Percentiles rank a stretch among this genome's conserved stretches.
These are phyloP conservation scores for Ferdinandea cuprea DNA, from an alignment of 2,888 invertebrate genomes.

Conservation along the genomic window DNA sequence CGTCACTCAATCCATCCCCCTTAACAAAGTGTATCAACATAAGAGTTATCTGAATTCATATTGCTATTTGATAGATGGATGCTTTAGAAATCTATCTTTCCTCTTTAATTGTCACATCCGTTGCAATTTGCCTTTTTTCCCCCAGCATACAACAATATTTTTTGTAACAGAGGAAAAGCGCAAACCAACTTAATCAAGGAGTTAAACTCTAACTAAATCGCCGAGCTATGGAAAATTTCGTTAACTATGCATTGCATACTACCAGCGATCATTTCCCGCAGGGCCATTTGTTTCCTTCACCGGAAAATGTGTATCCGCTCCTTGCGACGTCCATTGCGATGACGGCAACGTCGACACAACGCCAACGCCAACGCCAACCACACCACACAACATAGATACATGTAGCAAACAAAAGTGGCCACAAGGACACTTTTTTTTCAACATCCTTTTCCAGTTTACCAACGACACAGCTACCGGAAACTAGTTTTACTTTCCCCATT, in stretches of 20 bases:
- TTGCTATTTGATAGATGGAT: too few relatives aligned
- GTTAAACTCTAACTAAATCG: slow-evolving; percentile 28
- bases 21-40: too few relatives aligned
- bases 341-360: slow-evolving; percentile 21
- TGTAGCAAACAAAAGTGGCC: slow-evolving; percentile 27
- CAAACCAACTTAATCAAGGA: slow-evolving; percentile 7
- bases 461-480: slow-evolving; percentile 61
- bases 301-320: slow-evolving; percentile 65
- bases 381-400: neutral
- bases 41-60: too few relatives aligned
- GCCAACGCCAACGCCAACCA: neutral
- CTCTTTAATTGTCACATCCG: neutral
- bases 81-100: neutral
- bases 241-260: slow-evolving; percentile 18
- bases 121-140: neutral
- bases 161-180: neutral
- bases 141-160: neutral
- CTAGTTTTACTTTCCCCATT: slow-evolving; percentile 33
- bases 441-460: slow-evolving; percentile 59
- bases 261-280: slow-evolving; percentile 39
- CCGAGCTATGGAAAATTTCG: slow-evolving; percentile 43
- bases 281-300: slow-evolving; percentile 61
- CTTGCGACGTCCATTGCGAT: slow-evolving; percentile 27
- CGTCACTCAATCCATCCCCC: too few relatives aligned
- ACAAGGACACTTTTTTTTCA: slow-evolving; percentile 61